A percentile compares a stretch with the other conserved stretches of the same genome.
Conservation (phyloP, 1,140 invertebrate genomes). For the Popillia japonica region DNA sequence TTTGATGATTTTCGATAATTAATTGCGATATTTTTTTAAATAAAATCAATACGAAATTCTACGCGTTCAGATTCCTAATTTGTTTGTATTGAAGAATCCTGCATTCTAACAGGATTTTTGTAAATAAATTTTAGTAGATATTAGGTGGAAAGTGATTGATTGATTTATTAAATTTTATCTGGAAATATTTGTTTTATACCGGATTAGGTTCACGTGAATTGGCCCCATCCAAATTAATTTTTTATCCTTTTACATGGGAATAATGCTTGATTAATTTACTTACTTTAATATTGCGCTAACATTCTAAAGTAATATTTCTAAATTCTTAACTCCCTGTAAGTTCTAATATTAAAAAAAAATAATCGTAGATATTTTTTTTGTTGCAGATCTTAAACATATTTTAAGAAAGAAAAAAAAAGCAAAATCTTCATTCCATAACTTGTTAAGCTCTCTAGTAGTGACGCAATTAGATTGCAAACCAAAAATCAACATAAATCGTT, state of each 20-base stretch:
- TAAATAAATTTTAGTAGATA: not conserved
- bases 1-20: not conserved
- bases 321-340: not conserved
- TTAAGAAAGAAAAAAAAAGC: slow-evolving; percentile 4
- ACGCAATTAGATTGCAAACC: not conserved
- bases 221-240: too few species aligned
- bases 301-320: too few species aligned
- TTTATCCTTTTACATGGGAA: too few species aligned
- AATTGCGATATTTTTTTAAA: not conserved
- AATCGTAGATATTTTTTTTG: not conserved
- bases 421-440: not conserved
- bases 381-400: slow-evolving; percentile 19
- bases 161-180: not conserved
- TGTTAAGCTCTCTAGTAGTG: not conserved
- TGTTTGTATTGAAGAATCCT: not conserved
- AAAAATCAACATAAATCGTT: slow-evolving; percentile 9
- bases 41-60: not conserved
- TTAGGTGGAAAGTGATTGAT: not conserved
- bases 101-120: not conserved
- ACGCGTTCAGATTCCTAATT: not conserved
- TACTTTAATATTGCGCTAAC: not conserved
- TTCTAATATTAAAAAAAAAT: not conserved
- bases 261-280: not conserved
- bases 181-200: too few species aligned
- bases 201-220: too few species aligned